phyloP scores from a whole-genome alignment of 1,140 invertebrate genomes.

The Gonatopus flavifemur region DNA sequence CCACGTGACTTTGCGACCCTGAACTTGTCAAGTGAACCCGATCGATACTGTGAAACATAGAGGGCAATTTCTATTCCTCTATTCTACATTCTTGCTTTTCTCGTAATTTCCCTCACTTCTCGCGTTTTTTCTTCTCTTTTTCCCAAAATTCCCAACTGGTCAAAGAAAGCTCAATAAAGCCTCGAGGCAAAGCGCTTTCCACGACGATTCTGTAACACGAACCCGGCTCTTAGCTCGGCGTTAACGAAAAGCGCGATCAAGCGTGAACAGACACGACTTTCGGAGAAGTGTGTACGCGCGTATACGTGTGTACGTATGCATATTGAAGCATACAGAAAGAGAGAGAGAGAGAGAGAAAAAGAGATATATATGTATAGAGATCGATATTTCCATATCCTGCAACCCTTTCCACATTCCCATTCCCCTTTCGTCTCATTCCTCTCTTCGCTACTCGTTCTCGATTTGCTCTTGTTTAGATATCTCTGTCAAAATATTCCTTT shows the following conservation, averaged over 20 bases:
- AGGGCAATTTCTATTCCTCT: conserved; percentile 47
- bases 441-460: too few species aligned
- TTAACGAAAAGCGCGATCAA: conserved; percentile 44
- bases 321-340: too few species aligned
- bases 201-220: conserved; percentile 43
- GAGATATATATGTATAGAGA: too few species aligned
- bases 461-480: too few species aligned
- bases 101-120: conserved; percentile 8
- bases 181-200: conserved; percentile 44
- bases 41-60: too few species aligned
- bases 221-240: conserved; percentile 34
- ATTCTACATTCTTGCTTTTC: conserved; percentile 18
- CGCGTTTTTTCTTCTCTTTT: conserved; percentile 4
- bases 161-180: conserved; percentile 37
- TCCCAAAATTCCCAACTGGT: conserved; percentile 19
- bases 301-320: too few species aligned
- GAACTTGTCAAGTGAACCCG: conserved; percentile 47
- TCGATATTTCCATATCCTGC: too few species aligned
- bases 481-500: too few species aligned
- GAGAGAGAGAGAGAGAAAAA: too few species aligned
- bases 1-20: conserved; percentile 48
- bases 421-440: too few species aligned
- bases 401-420: too few species aligned
- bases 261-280: conserved; percentile 35
- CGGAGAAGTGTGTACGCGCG: too few species aligned